Conservation (phyloP, 23 tunicate species). For the Corella eumyota region DNA sequence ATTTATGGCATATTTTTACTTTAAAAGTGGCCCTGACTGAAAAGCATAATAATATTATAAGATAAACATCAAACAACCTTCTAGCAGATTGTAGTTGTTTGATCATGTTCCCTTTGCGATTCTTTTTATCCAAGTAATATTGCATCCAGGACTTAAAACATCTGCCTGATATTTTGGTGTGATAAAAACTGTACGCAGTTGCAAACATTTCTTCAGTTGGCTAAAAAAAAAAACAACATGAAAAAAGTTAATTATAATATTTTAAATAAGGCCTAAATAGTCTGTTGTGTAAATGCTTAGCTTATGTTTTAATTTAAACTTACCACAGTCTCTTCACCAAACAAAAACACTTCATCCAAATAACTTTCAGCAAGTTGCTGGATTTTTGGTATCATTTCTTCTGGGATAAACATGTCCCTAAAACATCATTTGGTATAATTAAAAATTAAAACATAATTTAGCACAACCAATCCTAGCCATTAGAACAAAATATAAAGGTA, state of each 20-base stretch:
- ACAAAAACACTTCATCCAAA: conserved; percentile 71
- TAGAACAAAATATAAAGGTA: not conserved
- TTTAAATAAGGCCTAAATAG: not conserved
- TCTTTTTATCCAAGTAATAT: conserved; percentile 53
- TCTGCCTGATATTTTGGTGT: conserved; percentile 22
- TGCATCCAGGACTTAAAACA: conserved; percentile 65
- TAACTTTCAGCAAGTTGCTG: conserved; percentile 73
- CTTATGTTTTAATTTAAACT: not conserved
- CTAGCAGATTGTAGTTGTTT: conserved; percentile 61
- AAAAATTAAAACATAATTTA: too few relatives aligned
- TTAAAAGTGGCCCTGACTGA: not conserved
- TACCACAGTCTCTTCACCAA: conserved; percentile 55
- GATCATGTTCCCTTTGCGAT: conserved; percentile 30
- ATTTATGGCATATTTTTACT: not conserved
- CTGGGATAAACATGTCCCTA: conserved; percentile 90
- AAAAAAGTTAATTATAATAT: not conserved
- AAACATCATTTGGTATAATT: not conserved
- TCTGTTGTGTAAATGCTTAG: not conserved
- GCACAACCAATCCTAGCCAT: too few relatives aligned
- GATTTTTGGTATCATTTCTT: conserved; percentile 33
- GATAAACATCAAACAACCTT: conserved; percentile 34
- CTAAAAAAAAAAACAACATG: conserved; percentile 21
- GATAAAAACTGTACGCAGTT: conserved; percentile 57
- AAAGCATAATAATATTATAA: not conserved
- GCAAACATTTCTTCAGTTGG: conserved; percentile 73